Evolutionary conservation across 1,140 invertebrate genomes (phyloP), one percentile per base, ranked within the genome.

Genomic region (Pararge aegeria): DNA sequence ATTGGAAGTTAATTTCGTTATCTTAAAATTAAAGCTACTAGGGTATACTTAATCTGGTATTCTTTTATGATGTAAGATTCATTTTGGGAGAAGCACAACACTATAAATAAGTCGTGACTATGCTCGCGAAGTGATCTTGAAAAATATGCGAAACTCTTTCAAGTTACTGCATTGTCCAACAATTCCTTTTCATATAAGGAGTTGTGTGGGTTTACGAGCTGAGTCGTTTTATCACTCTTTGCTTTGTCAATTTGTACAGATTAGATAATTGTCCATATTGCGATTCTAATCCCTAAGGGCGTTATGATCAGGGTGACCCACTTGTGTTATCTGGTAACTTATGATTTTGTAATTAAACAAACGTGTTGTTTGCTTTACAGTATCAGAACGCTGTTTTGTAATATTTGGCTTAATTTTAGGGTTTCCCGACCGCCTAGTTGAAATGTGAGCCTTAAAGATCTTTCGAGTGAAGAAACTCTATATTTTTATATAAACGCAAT

Each of bases 271-370:
- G 30, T 12, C 30, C 30, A 34, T 34, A 34, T 3, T 20, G 15
- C 15, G 19, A 44, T 15, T 18, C 7, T 44, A 44, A 40, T 34
- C 16, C 37, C 37, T 38, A 37, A 34, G 48, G 51, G 51, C 51
- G 18, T 53, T 16, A 21, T 38, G 34, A 40, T 53, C 27, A 53
- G n/a, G 9, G 1, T 12, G 34, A 53, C 51, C 51, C 9, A 53
- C 37, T 53, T 53, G 38, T 20, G 10, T 53, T 53, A 53, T 53
- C 34, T 13, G 51, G 38, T 29, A 30, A 20, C 30, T 34, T 34
- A 34, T 34, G 10, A 34, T 34, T 34, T 34, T 34, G 30, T 34
- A 7, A 34, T 34, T 34, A 12, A 7, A n/a, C n/a, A n/a, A 34
- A 34, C 30, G 30, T 10, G 3, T 10, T 34, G 2, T 4, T 7